Evolutionary conservation across 35 echinoderm and acorn worm species (phyloP), one percentile per base, ranked within the genome.

Genomic region (Lytechinus variegatus): DNA sequence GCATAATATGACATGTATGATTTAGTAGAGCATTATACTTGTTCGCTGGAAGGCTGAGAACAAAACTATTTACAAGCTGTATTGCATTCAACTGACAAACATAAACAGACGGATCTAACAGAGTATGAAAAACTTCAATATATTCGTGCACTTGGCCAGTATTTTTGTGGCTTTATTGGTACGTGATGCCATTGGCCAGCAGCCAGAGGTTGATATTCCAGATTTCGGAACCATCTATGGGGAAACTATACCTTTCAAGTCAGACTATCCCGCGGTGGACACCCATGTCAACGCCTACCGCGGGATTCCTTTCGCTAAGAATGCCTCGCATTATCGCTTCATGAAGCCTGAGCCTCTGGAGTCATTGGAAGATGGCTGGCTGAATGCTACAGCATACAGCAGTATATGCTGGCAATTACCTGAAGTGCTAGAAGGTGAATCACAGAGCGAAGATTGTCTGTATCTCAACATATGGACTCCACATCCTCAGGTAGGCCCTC

Each of bases 401-500:
- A 86, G 16, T 14, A 56, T 53, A n/a, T 96, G 96, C 86, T 28
- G 61, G 52, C 96, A 96, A 29, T n/a, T 93, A 93, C 92, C 92
- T 7, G 52, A 87, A 54, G 54, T 52, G 33, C 21, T 58, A 28
- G 91, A 93, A 27, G 92, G 89, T 10, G 89, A 94, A 87, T 72
- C 95, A 11, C 94, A 96, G 55, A 94, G 87, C 27, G 98, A 99
- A 54, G 96, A 99, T 53, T 99, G 98, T 58, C 94, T 99, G 13
- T 97, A 95, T 90, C 95, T 99, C n/a, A 99, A 99, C 86, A 94
- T 99, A 9, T 99, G 96, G 97, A 71, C 96, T 7, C 98, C 98
- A 87, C 71, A 97, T 56, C 96, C 91, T 14, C 94, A 96, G 87
- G 98, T 99, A 95, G 87, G 89, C 95, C 16, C 66, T 94, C 24